Percentiles rank a stretch among this genome's conserved stretches.
Evolutionary conservation across 30 jellyfish, hydroid and myxozoan species (phyloP).

Genomic region (Cassiopea andromeda): DNA sequence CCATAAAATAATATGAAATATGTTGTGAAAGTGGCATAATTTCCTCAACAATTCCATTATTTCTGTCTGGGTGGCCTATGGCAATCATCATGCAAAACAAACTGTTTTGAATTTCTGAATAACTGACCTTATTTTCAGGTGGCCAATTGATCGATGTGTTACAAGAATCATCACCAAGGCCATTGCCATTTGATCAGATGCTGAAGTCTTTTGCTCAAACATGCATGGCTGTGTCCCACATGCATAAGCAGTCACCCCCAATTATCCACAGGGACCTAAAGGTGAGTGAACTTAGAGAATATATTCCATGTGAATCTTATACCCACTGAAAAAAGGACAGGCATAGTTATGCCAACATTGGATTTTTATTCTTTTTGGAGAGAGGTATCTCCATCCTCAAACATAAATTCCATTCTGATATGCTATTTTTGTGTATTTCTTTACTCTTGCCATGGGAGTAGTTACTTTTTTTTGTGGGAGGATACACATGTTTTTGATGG

Average conservation of each 20-base stretch:
- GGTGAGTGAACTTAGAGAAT: slow-evolving; percentile 36
- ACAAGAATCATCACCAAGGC: slow-evolving; percentile 47
- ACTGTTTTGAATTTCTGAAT: not conserved
- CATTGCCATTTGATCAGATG: slow-evolving; percentile 69
- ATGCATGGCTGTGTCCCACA: slow-evolving; percentile 89
- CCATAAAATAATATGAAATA: no score
- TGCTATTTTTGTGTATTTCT: no score
- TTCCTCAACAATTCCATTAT: no score
- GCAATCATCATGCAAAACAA: no score
- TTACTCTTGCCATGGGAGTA: no score
- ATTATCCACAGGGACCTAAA: slow-evolving; percentile 91
- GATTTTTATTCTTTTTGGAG: not conserved
- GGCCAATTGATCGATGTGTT: slow-evolving; percentile 81
- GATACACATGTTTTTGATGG: no score
- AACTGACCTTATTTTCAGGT: slow-evolving; percentile 3
- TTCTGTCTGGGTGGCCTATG: no score
- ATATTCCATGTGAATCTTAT: not conserved
- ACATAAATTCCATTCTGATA: no score
- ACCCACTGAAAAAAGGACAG: not conserved
- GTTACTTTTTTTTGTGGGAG: no score
- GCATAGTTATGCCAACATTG: not conserved
- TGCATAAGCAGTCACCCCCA: slow-evolving; percentile 94
- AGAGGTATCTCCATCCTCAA: no score
- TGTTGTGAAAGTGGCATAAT: no score
- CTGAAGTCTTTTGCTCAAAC: slow-evolving; percentile 84